A percentile compares a stretch with the other conserved stretches of the same genome.
Conservation (phyloP, 2,113 vertebrate genomes). For the Tachycineta bicolor region DNA sequence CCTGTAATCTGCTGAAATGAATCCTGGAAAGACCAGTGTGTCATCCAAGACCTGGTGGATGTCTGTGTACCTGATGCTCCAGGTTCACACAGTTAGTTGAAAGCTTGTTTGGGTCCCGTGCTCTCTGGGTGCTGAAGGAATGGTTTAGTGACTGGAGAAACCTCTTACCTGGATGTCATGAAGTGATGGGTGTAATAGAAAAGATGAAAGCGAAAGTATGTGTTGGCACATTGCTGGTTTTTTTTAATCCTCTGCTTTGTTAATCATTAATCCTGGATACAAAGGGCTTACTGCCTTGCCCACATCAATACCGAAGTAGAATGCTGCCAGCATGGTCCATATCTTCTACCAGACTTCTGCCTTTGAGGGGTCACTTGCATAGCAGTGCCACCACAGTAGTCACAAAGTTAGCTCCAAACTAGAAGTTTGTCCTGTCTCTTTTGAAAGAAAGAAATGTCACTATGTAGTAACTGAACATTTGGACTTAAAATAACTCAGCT, state of each 20-base stretch:
- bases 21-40: not conserved
- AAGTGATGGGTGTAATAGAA: not conserved
- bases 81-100: not conserved
- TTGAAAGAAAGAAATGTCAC: not conserved
- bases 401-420: not conserved
- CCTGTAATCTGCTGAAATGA: not conserved
- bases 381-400: not conserved
- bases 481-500: constrained; percentile 26
- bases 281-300: not conserved
- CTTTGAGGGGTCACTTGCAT: not conserved
- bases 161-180: not conserved
- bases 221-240: not conserved
- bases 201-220: not conserved
- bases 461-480: not conserved
- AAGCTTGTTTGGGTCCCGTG: not conserved
- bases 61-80: not conserved
- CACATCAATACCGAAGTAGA: not conserved
- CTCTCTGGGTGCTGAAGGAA: not conserved
- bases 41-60: not conserved
- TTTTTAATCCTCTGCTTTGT: not conserved
- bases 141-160: not conserved
- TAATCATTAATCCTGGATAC: not conserved
- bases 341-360: not conserved
- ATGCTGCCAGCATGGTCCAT: not conserved
- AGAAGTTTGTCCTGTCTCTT: not conserved